These are phyloP conservation scores for Selenia dentaria DNA, from an alignment of 2,888 invertebrate genomes.

Conservation along the genomic window DNA sequence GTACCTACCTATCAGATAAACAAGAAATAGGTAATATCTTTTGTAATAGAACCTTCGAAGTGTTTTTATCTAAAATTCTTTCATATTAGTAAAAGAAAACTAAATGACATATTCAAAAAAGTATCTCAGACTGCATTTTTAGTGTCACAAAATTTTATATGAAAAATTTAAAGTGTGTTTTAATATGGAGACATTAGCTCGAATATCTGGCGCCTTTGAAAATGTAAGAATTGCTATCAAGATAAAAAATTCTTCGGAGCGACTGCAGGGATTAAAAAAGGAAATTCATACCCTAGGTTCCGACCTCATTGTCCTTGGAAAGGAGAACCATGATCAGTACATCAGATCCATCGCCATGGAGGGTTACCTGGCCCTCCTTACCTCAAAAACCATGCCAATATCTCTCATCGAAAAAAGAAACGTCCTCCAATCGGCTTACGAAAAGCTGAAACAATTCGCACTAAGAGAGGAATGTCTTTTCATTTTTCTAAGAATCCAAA, in stretches of 20 bases:
- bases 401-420: conserved; percentile 63
- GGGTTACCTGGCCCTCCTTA: conserved; percentile 66
- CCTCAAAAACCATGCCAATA: conserved; percentile 67
- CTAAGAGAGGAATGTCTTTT: conserved; percentile 73
- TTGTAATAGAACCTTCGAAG: too few relatives aligned
- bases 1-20: too few relatives aligned
- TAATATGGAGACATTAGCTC: conserved; percentile 61
- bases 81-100: conserved; percentile 13
- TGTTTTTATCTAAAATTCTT: background rate
- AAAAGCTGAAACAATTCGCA: conserved; percentile 63
- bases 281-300: conserved; percentile 61
- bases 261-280: conserved; percentile 57
- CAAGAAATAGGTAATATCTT: too few relatives aligned
- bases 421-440: conserved; percentile 57
- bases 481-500: conserved; percentile 82
- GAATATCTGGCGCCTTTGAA: conserved; percentile 63
- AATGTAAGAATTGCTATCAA: conserved; percentile 60
- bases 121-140: conserved; percentile 12
- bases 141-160: conserved; percentile 2
- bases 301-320: conserved; percentile 63
- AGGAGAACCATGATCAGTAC: conserved; percentile 63
- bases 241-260: conserved; percentile 58
- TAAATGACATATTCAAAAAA: conserved; percentile 20
- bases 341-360: conserved; percentile 72
- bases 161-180: conserved; percentile 35